A percentile compares a stretch with the other conserved stretches of the same genome.
These are phyloP conservation scores for Drosophila takahashii DNA, from an alignment of 1,140 invertebrate genomes.

Conservation along the genomic window DNA sequence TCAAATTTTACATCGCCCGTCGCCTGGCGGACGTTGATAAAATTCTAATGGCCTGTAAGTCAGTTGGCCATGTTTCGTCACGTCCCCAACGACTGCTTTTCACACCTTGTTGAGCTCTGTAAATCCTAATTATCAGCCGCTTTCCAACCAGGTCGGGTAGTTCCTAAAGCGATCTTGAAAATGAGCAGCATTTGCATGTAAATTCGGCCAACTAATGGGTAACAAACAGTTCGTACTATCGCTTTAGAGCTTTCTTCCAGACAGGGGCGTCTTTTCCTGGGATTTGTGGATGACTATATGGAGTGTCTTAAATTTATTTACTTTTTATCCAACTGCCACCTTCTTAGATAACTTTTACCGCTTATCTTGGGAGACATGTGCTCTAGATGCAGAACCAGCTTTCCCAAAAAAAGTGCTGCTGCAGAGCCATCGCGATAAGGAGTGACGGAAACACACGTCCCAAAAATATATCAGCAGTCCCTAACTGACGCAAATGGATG, in stretches of 20 bases:
- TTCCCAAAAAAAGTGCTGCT: conserved; percentile 26
- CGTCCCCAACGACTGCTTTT: conserved; percentile 53
- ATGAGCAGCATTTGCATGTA: conserved; percentile 44
- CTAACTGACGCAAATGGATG: conserved; percentile 29
- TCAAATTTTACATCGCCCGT: conserved; percentile 32
- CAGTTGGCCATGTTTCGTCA: conserved; percentile 46
- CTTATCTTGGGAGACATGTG: conserved; percentile 20
- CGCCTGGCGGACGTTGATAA: conserved; percentile 55
- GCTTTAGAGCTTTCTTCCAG: background rate
- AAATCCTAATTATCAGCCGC: conserved; percentile 40
- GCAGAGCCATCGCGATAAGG: conserved; percentile 12
- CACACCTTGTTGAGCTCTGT: conserved; percentile 49
- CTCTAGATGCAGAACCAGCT: conserved; percentile 17
- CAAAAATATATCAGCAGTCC: conserved; percentile 16
- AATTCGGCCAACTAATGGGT: conserved; percentile 19
- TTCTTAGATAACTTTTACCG: conserved; percentile 21
- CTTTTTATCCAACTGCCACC: conserved; percentile 14
- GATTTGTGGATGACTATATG: background rate
- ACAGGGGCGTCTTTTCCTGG: conserved; percentile 12
- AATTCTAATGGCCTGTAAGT: conserved; percentile 56
- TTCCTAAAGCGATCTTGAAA: conserved; percentile 21
- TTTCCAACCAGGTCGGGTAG: conserved; percentile 36
- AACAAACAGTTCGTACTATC: background rate
- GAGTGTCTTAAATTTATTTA: conserved; percentile 15
- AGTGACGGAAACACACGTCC: conserved; percentile 32